phyloP scores from a whole-genome alignment of 2,888 invertebrate genomes.

The Anthoptus insignis region DNA sequence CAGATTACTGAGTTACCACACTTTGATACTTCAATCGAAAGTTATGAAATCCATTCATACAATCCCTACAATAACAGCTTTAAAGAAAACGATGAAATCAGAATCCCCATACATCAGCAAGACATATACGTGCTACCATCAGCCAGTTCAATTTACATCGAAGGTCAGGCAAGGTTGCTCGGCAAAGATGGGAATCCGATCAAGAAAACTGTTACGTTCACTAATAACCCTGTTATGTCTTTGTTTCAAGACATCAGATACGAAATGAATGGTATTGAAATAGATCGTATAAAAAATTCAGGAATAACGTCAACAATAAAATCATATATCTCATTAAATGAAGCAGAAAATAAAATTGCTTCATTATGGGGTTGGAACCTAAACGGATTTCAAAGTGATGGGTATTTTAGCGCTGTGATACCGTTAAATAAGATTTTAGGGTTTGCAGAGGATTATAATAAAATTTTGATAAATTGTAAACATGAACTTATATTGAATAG shows the following conservation, averaged over 20 bases:
- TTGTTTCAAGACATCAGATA: conserved; percentile 28
- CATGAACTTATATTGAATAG: conserved; percentile 45
- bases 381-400: conserved; percentile 23
- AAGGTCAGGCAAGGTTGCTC: no score
- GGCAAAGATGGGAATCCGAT: background rate
- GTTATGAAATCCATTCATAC: conserved; percentile 43
- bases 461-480: conserved; percentile 53
- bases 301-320: conserved; percentile 43
- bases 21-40: conserved; percentile 42
- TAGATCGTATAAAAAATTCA: conserved; percentile 37
- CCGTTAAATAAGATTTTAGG: conserved; percentile 39
- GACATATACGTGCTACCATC: conserved; percentile 41
- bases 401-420: conserved; percentile 47
- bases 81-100: conserved; percentile 46
- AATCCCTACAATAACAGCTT: conserved; percentile 45
- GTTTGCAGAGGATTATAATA: conserved; percentile 38
- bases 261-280: no score
- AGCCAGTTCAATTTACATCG: no score
- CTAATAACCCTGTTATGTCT: background rate
- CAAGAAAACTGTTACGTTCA: background rate
- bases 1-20: conserved; percentile 36
- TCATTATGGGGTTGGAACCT: conserved; percentile 1
- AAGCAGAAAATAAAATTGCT: conserved; percentile 1
- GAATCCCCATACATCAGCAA: conserved; percentile 41
- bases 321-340: background rate